Conservation (phyloP, 2,113 vertebrate genomes). For the Indicator maculatus region DNA sequence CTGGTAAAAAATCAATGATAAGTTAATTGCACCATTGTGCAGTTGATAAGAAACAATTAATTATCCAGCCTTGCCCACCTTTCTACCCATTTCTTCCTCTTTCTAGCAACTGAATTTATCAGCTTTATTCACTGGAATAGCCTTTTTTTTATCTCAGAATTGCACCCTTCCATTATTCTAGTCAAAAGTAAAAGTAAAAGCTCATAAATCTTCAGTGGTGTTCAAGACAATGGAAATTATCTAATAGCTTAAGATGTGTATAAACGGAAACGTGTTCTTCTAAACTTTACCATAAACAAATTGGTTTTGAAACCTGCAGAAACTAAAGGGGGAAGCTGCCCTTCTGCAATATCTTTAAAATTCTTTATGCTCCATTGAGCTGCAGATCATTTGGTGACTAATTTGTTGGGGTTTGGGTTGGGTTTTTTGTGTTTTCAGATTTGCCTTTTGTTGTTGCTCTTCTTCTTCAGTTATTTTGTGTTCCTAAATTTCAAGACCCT, state of each 20-base stretch:
- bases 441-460: not conserved
- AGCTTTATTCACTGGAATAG: not conserved
- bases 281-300: not conserved
- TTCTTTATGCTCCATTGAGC: not conserved
- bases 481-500: not conserved
- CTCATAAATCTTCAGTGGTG: not conserved
- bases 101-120: not conserved
- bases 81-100: not conserved
- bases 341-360: not conserved
- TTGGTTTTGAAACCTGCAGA: not conserved
- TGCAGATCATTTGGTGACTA: not conserved
- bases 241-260: not conserved
- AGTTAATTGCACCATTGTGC: not conserved
- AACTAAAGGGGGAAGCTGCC: not conserved
- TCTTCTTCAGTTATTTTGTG: not conserved
- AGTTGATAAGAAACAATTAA: not conserved
- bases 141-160: not conserved
- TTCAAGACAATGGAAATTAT: not conserved
- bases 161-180: not conserved
- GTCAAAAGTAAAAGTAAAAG: not conserved
- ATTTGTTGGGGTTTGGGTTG: not conserved
- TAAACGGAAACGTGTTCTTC: not conserved
- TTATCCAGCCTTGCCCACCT: not conserved
- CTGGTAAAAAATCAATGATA: not conserved
- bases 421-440: not conserved